Evolutionary conservation across 1,140 invertebrate genomes (phyloP).

Genomic region (Muscidifurax raptorellus): DNA sequence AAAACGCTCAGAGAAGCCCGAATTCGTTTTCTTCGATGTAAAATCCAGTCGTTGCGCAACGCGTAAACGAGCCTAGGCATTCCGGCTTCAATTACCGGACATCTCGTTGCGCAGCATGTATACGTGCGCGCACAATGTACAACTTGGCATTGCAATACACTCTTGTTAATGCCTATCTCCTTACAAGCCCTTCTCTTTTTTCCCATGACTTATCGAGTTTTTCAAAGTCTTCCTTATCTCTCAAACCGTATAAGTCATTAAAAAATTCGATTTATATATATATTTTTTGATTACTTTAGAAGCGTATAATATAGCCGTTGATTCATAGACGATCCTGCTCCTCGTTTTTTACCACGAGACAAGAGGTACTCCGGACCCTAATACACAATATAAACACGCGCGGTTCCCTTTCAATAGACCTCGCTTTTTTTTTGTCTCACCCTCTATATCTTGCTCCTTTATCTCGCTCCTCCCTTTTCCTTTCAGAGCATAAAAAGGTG

Average conservation of each 20-base stretch:
- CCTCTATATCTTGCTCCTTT: not conserved
- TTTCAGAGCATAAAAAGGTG: constrained; percentile 38
- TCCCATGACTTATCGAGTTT: no score
- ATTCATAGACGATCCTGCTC: not conserved
- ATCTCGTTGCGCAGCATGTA: not conserved
- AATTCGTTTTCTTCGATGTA: constrained; percentile 17
- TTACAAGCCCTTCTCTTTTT: no score
- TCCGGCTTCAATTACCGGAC: constrained; percentile 10
- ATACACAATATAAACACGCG: not conserved
- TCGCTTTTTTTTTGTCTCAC: constrained; percentile 17
- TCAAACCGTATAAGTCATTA: no score
- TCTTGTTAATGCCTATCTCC: no score
- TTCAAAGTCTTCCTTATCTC: no score
- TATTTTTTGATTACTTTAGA: no score
- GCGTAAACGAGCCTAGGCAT: not conserved
- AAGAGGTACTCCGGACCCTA: not conserved
- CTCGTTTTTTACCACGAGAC: not conserved
- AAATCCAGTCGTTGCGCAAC: constrained; percentile 31
- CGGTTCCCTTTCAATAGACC: constrained; percentile 24
- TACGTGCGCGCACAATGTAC: constrained; percentile 5
- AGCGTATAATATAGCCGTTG: no score
- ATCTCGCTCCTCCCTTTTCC: not conserved
- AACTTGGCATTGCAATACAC: not conserved
- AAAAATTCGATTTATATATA: no score
- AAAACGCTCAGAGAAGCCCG: no score